Evolutionary conservation across 2,113 vertebrate species (phyloP).

Genomic region (Nicator chloris): DNA sequence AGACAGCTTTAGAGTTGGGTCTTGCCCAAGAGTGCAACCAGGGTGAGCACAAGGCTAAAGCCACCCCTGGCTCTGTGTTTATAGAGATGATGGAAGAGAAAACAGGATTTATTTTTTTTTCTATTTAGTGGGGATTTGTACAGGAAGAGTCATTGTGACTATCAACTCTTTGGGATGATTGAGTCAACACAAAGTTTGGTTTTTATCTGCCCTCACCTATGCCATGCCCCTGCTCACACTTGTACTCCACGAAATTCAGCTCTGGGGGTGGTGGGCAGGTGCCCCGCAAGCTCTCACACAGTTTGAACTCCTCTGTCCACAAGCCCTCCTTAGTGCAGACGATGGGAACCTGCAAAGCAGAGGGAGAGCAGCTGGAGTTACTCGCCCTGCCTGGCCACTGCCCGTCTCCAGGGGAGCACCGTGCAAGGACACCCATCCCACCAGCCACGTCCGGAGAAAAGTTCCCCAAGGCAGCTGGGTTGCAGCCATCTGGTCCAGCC

Average conservation of each 20-base stretch:
- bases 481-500: neutral
- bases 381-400: neutral
- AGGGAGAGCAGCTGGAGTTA: neutral
- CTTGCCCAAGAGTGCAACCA: neutral
- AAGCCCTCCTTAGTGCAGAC: conserved; percentile 85
- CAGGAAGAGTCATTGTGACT: neutral
- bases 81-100: neutral
- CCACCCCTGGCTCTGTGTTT: neutral
- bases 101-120: neutral
- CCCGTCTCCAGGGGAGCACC: rapidly evolving
- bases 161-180: neutral
- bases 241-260: conserved; percentile 85
- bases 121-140: neutral
- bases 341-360: conserved; percentile 76
- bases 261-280: conserved; percentile 76
- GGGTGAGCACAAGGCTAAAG: neutral
- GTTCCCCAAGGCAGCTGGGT: neutral
- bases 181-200: neutral
- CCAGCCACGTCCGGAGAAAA: neutral
- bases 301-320: conserved; percentile 86
- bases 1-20: neutral
- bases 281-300: conserved; percentile 84
- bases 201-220: conserved; percentile 76
- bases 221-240: conserved; percentile 81
- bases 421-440: neutral